Base-by-base conservation (phyloP, 1,140 invertebrate genomes). In the Drosophila navojoa region DNA sequence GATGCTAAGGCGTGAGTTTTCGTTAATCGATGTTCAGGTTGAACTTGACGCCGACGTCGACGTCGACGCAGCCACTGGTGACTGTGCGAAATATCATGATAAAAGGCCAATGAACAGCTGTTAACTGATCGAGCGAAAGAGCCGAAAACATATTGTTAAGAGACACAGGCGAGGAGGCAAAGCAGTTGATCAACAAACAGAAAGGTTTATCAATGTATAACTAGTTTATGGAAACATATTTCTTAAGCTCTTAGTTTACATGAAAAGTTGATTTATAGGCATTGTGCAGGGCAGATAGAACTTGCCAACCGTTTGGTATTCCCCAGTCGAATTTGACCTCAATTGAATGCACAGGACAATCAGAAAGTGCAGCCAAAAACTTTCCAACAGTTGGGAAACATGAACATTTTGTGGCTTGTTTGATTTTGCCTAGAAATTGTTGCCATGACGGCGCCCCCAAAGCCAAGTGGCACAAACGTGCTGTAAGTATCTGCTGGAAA, bases 391-490 rank as follows among this genome's bases (percentile, higher is more conserved):
- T 86, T 81, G 54, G 76, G n/a, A 49, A 38, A 68, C 55, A 69
- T 81, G 73, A 72, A 42, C 38, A 52, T 78, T 71, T 78, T 77
- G 69, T 47, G 49, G 59, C 44, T 71, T 86, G 69, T 73, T 74
- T 77, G 70, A 63, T 67, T 81, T 53, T 49, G 45, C 44, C 60
- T 72, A 63, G 38, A 64, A 75, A 64, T 55, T 64, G 82, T 87
- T 89, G 66, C 72, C 82, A 87, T 87, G 57, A 79, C 72, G 57
- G 49, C 66, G 59, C 61, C 47, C 64, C 77, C 87, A 68, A 68
- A 84, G 71, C 69, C 81, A 81, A 87, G 81, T 87, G 84, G 61
- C 79, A 89, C 72, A 74, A 79, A 89, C 79, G 44, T 79, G 84
- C 71, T 79, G 79, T 82, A 82, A 86, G 72, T 89, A 89, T 76